A percentile compares a stretch with the other conserved stretches of the same genome.
phyloP scores from a whole-genome alignment of 2,113 vertebrate genomes.

The Talpa occidentalis region DNA sequence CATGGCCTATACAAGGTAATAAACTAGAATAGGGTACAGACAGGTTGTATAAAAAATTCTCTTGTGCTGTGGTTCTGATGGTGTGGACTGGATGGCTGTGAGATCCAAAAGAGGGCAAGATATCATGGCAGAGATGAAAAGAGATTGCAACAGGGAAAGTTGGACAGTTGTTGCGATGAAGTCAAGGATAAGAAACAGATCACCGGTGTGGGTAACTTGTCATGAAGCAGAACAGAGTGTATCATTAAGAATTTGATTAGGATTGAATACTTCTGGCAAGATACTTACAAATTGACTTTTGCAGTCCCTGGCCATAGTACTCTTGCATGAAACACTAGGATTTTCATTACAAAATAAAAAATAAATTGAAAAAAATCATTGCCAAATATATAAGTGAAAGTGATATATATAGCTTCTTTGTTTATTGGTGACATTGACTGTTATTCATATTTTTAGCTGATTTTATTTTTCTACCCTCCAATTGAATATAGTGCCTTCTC shows the following conservation, averaged over 20 bases:
- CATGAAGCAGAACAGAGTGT: background rate
- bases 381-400: background rate
- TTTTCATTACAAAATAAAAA: background rate
- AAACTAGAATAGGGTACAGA: too few relatives aligned
- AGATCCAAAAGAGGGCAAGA: background rate
- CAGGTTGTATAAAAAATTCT: background rate
- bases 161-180: background rate
- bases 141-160: background rate
- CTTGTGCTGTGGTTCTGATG: background rate
- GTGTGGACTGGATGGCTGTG: background rate
- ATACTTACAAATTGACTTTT: conserved; percentile 9
- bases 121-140: background rate
- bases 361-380: background rate
- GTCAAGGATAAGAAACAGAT: background rate
- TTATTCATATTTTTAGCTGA: background rate
- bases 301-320: background rate
- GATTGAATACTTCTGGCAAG: background rate
- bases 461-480: background rate
- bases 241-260: background rate
- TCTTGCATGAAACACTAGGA: background rate
- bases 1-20: background rate
- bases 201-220: background rate
- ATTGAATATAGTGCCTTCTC: background rate
- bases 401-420: background rate
- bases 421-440: background rate